Evolutionary conservation across 2,888 invertebrate species (phyloP).

Genomic region (Apeira syringaria): DNA sequence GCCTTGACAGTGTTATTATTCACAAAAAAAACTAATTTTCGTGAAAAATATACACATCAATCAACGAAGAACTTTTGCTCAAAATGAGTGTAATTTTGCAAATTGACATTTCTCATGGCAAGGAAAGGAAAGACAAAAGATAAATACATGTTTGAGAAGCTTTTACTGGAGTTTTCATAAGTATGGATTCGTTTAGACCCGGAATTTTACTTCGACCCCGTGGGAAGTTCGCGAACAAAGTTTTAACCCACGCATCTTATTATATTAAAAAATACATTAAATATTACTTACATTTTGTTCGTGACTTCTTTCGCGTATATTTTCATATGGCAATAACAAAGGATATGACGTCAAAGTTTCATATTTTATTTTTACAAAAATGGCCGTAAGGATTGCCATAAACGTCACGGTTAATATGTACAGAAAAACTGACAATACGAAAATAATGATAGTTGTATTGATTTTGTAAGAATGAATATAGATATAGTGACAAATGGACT

Average conservation of each 20-base stretch:
- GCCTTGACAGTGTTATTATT: too few relatives aligned
- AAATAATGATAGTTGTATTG: too few relatives aligned
- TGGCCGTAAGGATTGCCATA: too few relatives aligned
- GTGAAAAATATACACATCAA: constrained; percentile 47
- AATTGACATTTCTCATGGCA: constrained; percentile 53
- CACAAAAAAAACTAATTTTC: too few relatives aligned
- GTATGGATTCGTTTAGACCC: constrained; percentile 23
- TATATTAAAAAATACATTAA: constrained; percentile 5
- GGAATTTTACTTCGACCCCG: constrained; percentile 8
- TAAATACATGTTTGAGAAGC: constrained; percentile 43
- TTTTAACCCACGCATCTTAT: constrained; percentile 13
- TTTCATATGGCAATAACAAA: too few relatives aligned
- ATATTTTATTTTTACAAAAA: too few relatives aligned
- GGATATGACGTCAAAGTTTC: too few relatives aligned
- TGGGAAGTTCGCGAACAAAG: constrained; percentile 15
- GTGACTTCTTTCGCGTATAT: background rate
- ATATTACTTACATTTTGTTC: background rate
- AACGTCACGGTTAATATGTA: too few relatives aligned
- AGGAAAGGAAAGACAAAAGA: constrained; percentile 48
- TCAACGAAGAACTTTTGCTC: constrained; percentile 43
- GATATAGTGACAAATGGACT: too few relatives aligned
- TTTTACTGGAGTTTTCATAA: constrained; percentile 22
- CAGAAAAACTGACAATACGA: too few relatives aligned
- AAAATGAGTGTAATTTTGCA: constrained; percentile 50
- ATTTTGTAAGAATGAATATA: too few relatives aligned